A percentile compares a stretch with the other conserved stretches of the same genome.
These are phyloP conservation scores for Miltochrista miniata DNA, from an alignment of 2,888 invertebrate species.

Conservation along the genomic window DNA sequence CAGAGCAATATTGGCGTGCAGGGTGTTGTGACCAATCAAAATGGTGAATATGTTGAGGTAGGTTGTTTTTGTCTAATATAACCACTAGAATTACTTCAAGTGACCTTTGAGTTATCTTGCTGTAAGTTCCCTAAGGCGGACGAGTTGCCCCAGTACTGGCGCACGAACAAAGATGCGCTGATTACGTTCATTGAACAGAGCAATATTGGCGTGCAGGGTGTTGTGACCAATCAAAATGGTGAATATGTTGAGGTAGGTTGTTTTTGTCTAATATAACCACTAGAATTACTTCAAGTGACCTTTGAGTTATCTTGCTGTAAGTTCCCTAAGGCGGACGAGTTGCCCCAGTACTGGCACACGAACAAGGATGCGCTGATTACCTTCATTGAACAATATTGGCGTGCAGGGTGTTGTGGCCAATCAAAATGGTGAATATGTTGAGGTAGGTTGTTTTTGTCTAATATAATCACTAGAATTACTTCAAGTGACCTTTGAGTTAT, in stretches of 20 bases:
- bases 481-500: constrained; percentile 97
- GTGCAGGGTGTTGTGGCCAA: constrained; percentile 86
- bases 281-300: constrained; percentile 98
- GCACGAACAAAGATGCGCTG: constrained; percentile 92
- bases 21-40: constrained; percentile 86
- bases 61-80: background rate
- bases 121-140: constrained; percentile 93
- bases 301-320: constrained; percentile 98
- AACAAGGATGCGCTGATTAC: constrained; percentile 94
- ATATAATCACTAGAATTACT: constrained; percentile 96
- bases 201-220: constrained; percentile 86
- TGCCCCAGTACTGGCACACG: constrained; percentile 91
- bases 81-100: constrained; percentile 96
- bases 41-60: constrained; percentile 85
- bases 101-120: constrained; percentile 98
- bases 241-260: constrained; percentile 82
- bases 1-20: constrained; percentile 87
- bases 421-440: constrained; percentile 84
- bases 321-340: constrained; percentile 89
- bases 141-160: constrained; percentile 91
- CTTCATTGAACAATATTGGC: constrained; percentile 92
- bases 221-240: constrained; percentile 86
- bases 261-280: constrained; percentile 69
- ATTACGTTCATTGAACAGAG: constrained; percentile 92
- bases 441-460: constrained; percentile 50